Evolutionary conservation across 2,113 vertebrate genomes (phyloP), one percentile per base, ranked within the genome.

Genomic region (Phalacrocorax brasilianus): DNA sequence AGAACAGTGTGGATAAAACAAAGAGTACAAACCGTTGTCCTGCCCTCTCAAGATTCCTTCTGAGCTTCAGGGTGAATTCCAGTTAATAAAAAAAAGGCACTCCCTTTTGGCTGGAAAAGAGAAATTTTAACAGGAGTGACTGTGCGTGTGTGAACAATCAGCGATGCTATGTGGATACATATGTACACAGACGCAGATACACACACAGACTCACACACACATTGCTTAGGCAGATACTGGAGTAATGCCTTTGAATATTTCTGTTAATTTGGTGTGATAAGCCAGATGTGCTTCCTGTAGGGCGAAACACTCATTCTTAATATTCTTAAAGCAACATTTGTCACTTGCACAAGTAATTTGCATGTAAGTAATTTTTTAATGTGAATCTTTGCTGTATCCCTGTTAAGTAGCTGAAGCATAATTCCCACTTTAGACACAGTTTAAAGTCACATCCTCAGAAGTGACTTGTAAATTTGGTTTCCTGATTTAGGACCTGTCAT

Each of bases 391-490:
- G 52, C 44, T 62, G 20, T 95, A 67, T 72, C 42, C 53, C 4
- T 85, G 8, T 83, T 73, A 85, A 56, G 44, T 80, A 88, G 55
- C 12, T 76, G 88, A 79, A 63, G 55, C 23, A 27, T 83, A 88
- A 88, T 93, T 85, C 67, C 32, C 9, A 42, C 52, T 85, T 88
- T 70, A 62, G 33, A 33, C 49, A 65, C 38, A 80, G 56, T 63
- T 94, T 93, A 93, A 91, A 88, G 61, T 70, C 56, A 66, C 28
- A 56, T 91, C 42, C 62, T 92, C 44, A 86, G 61, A 94, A 94
- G 52, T 81, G 68, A 86, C 72, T 97, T 95, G 67, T 90, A 93
- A 95, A 94, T 96, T 96, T 92, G 63, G 40, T 80, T 93, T 90
- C 61, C 79, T 93, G 93, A 91, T 95, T 95, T 94, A 91, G 65